Percentiles rank a stretch among this genome's conserved stretches.
phyloP scores from a whole-genome alignment of 2,113 vertebrate genomes.

The Polyodon spathula region DNA sequence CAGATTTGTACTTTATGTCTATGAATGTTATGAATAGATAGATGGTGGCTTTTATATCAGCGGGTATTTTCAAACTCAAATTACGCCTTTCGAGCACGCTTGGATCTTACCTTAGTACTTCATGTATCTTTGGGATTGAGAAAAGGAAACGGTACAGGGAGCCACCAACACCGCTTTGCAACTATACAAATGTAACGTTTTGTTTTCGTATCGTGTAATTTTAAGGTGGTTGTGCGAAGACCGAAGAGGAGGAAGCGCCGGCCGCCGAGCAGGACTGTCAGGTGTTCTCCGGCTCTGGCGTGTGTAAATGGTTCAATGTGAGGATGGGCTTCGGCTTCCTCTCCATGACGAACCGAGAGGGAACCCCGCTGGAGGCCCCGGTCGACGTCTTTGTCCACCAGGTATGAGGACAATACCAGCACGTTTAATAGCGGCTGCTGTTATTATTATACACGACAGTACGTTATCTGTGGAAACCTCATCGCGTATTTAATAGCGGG shows the following conservation, averaged over 20 bases:
- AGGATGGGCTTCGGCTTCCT: constrained; percentile 97
- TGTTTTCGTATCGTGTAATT: neutral
- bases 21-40: too few relatives aligned
- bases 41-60: too few relatives aligned
- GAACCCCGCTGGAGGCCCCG: constrained; percentile 73
- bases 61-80: too few relatives aligned
- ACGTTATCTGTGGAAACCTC: too few relatives aligned
- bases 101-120: neutral
- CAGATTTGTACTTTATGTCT: too few relatives aligned
- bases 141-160: too few relatives aligned
- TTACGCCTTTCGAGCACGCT: neutral
- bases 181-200: neutral
- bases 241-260: constrained; percentile 69
- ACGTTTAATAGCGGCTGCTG: too few relatives aligned
- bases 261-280: constrained; percentile 53
- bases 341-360: constrained; percentile 87
- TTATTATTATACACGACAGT: too few relatives aligned
- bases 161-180: too few relatives aligned
- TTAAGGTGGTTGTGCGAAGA: constrained; percentile 71
- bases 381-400: constrained; percentile 98
- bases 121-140: neutral
- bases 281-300: constrained; percentile 68
- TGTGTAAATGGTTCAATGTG: constrained; percentile 98
- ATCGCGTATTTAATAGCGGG: too few relatives aligned
- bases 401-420: constrained; percentile 50